Conservation (phyloP, 2,888 invertebrate genomes). For the Mythimna pallens region DNA sequence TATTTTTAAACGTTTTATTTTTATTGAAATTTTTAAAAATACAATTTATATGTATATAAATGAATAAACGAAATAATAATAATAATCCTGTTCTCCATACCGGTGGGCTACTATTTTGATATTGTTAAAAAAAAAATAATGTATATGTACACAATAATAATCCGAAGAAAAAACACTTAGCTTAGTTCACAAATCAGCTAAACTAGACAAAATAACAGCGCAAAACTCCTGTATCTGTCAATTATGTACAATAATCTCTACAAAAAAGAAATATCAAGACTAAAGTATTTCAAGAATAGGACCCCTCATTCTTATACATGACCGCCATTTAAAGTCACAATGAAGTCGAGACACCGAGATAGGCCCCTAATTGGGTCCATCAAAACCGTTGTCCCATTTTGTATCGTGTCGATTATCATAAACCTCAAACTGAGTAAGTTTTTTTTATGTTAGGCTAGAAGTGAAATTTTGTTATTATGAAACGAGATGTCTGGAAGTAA, state of each 20-base stretch:
- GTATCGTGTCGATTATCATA: slow-evolving; percentile 40
- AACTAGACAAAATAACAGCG: not conserved
- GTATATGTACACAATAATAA: too few species aligned
- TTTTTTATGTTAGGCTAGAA: slow-evolving; percentile 31
- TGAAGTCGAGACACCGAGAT: slow-evolving; percentile 45
- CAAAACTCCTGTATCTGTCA: not conserved
- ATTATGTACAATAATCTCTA: slow-evolving; percentile 13
- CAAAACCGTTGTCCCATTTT: slow-evolving; percentile 38
- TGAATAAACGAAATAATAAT: too few species aligned
- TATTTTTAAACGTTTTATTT: too few species aligned
- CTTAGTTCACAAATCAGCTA: not conserved
- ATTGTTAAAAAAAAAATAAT: too few species aligned
- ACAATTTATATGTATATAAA: too few species aligned
- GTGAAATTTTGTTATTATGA: not conserved
- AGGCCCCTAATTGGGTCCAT: slow-evolving; percentile 50
- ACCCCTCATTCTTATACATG: slow-evolving; percentile 53
- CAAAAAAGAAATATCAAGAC: not conserved
- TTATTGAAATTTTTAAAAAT: too few species aligned
- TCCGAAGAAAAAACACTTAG: too few species aligned
- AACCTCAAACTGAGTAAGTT: slow-evolving; percentile 26
- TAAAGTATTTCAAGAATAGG: slow-evolving; percentile 31
- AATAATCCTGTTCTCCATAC: too few species aligned
- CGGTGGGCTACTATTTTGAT: too few species aligned
- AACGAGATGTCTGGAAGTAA: not conserved
- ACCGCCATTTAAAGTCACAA: slow-evolving; percentile 45